A percentile compares a stretch with the other conserved stretches of the same genome.
These are phyloP conservation scores for Diadegma fenestrale DNA, from an alignment of 2,888 invertebrate genomes.

Conservation along the genomic window DNA sequence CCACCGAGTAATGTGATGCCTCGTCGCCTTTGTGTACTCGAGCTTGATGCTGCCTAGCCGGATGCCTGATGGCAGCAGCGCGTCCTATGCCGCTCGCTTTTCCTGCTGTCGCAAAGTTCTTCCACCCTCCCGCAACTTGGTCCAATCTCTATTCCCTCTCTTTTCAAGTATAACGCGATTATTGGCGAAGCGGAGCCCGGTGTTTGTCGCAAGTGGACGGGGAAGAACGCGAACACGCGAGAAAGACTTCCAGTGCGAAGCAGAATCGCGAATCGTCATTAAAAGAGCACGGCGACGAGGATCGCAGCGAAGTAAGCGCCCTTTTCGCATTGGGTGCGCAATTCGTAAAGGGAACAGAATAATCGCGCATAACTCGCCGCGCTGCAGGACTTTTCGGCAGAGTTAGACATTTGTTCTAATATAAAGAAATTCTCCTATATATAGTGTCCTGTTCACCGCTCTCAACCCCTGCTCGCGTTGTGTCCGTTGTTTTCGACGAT, in stretches of 20 bases:
- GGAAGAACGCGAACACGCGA: constrained; percentile 49
- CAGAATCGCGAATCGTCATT: neutral
- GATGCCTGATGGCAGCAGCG: constrained; percentile 60
- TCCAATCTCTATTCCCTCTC: constrained; percentile 56
- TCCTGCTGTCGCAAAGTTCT: constrained; percentile 1
- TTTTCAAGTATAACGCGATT: constrained; percentile 80
- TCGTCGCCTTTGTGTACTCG: constrained; percentile 57
- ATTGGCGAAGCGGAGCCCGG: constrained; percentile 72
- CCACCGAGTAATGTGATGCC: constrained; percentile 59
- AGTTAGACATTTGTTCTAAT: constrained; percentile 11
- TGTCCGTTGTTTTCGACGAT: constrained; percentile 16
- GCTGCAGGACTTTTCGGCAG: neutral
- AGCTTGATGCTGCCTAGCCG: constrained; percentile 52
- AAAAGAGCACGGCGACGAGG: neutral
- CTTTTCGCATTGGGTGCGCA: neutral
- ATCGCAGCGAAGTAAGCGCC: neutral
- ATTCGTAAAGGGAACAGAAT: neutral
- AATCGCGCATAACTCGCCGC: neutral
- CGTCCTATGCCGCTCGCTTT: constrained; percentile 36
- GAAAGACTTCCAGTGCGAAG: neutral
- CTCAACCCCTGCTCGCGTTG: neutral
- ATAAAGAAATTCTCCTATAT: constrained; percentile 28
- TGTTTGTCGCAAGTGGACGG: constrained; percentile 29
- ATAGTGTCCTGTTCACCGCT: neutral
- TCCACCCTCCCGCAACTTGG: constrained; percentile 12